Base-by-base conservation (phyloP, 2,113 vertebrate species). In the Amphilophus citrinellus region DNA sequence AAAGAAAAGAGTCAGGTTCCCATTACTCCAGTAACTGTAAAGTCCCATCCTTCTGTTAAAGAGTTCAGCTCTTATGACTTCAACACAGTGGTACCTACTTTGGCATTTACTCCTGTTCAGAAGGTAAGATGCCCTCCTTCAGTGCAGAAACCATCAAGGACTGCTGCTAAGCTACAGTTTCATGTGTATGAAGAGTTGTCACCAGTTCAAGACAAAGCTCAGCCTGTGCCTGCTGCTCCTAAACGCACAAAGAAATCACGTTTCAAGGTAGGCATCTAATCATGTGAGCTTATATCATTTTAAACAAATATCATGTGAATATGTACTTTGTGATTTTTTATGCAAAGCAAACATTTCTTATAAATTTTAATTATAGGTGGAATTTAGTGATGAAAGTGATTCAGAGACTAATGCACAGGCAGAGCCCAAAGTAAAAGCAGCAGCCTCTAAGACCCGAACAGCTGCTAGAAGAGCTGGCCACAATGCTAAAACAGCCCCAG, bases 311-410 rank as follows among this genome's bases (percentile, higher is more conserved):
- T 7, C 6, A 35, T 15, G 13, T 56, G 15, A 27, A 56, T 66
- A 7, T 53, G 35, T 17, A 14, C 8, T 35, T 39, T 6, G 9
- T 22, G 22, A 44, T 57, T 57, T n/a, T n/a, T 62, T 53, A 63
- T 30, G 17, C 10, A 61, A 77, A 14, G 3, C 60, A 39, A 18
- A 20, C 1, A 24, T 30, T 24, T 50, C 44, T 77, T 71, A 18
- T 8, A n/a, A 50, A n/a, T 87, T 47, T 56, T 61, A 11, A 44
- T 56, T 27, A 11, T 82, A 98, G 97, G 95, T 98, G 83, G 95
- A 90, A 0, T 99, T 98, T 85, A 98, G 97, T 0, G 98, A 98
- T 32, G 97, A 98, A 90, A 98, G 98, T 4, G 97, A 98, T 42
- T 0, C 80, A 0, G 98, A 99, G 85, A 87, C 92, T 1, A 30